phyloP scores from a whole-genome alignment of 2,888 invertebrate genomes.

The Dicyrtoma fusca region DNA sequence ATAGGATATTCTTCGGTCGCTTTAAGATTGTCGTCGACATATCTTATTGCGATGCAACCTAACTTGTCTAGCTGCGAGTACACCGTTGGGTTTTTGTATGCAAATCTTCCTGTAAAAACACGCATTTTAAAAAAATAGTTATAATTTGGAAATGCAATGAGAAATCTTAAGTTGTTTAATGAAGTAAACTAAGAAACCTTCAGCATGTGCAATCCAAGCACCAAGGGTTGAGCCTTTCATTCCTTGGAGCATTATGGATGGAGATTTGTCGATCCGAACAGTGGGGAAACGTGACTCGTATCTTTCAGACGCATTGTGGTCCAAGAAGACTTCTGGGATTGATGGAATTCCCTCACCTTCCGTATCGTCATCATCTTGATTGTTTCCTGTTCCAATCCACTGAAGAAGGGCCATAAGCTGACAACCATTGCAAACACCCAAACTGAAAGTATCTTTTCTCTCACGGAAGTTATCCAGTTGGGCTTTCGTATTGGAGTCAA shows the following conservation, averaged over 20 bases:
- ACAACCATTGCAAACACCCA: slow-evolving; percentile 98
- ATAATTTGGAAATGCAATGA: not conserved
- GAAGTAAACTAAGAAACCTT: slow-evolving; percentile 69
- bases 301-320: slow-evolving; percentile 86
- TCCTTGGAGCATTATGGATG: slow-evolving; percentile 83
- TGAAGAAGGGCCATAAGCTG: slow-evolving; percentile 93
- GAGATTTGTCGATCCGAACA: slow-evolving; percentile 71
- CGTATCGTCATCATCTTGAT: slow-evolving; percentile 26
- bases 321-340: slow-evolving; percentile 70
- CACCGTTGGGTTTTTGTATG: slow-evolving; percentile 61
- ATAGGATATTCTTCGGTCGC: slow-evolving; percentile 84
- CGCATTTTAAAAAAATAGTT: not conserved
- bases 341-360: slow-evolving; percentile 57
- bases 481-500: slow-evolving; percentile 72
- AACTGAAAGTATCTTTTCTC: slow-evolving; percentile 83
- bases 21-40: slow-evolving; percentile 76
- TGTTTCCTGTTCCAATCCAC: slow-evolving; percentile 67
- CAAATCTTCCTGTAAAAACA: slow-evolving; percentile 61
- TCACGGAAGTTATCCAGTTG: slow-evolving; percentile 78
- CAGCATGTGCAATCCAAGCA: slow-evolving; percentile 96
- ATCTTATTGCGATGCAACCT: slow-evolving; percentile 76
- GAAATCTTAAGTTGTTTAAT: no score
- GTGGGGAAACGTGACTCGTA: slow-evolving; percentile 82
- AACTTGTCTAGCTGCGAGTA: slow-evolving; percentile 59
- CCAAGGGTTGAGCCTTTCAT: slow-evolving; percentile 90